Base-by-base conservation (phyloP, 2,888 invertebrate species). In the Ophraella communa region DNA sequence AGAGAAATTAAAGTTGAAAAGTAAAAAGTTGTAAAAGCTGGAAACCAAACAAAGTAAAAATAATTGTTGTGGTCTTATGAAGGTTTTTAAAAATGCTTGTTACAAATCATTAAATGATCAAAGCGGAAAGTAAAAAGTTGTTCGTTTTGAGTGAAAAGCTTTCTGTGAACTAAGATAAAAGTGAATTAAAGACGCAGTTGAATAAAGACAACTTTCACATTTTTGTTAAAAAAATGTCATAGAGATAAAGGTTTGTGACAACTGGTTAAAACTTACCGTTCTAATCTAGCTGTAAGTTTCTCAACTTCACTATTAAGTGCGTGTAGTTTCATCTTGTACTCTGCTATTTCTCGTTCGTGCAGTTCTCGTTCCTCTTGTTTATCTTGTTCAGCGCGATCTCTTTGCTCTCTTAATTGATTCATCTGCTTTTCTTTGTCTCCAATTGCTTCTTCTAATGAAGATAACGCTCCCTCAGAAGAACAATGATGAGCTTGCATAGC, bases 391-490 rank as follows among this genome's bases (percentile, higher is more conserved):
- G 96, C 94, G 74, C 96, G 88, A 78, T 98, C 97, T 78, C 97
- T 87, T 80, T 98, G 97, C 79, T 98, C 97, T 73, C 94, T 85
- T 68, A 97, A 84, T 80, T 96, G 96, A 73, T 92, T 91, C 85
- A 99, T 96, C 85, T 98, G 98, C 81, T 96, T 96, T 78, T 98
- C 98, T 84, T 97, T 97, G 80, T 98, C 98, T 54, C 92, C 92
- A 74, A 98, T 94, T 11, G 95, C 95, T 84, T 97, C 97, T 85
- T 98, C 97, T 44, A 98, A 87, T 70, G 94, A 93, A 56, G 94
- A 93, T 58, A 97, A 85, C 1, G 96, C 95, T 56, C 95, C 96
- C 85, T 96, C 96, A 8, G 94, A 94, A 68, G 94, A 91, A 83
- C 94, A 95, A 79, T 95, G 95, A 79, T 96, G 96, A 14, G 95